phyloP scores from a whole-genome alignment of 2,888 invertebrate species.

The Mesodorylaimus sp. region DNA sequence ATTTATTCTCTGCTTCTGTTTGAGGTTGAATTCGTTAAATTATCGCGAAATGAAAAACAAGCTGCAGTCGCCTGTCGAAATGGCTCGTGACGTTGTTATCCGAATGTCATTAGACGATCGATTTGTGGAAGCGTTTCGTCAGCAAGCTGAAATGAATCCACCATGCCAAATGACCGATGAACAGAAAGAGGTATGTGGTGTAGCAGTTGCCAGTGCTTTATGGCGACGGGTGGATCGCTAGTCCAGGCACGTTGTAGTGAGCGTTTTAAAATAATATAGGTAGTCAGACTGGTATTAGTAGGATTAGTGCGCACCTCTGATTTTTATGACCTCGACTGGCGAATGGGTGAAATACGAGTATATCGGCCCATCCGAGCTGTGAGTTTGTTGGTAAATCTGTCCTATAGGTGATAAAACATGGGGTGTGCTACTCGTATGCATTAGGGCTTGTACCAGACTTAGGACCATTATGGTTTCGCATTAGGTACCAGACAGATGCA shows the following conservation, averaged over 20 bases:
- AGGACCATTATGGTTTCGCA: too few relatives aligned
- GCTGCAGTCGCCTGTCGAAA: conserved; percentile 46
- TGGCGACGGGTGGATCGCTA: neutral
- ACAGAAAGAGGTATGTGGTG: conserved; percentile 9
- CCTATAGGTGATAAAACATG: too few relatives aligned
- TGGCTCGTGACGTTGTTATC: conserved; percentile 51
- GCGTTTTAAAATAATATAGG: too few relatives aligned
- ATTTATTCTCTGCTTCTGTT: neutral
- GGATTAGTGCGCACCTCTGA: too few relatives aligned
- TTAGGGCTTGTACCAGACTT: too few relatives aligned
- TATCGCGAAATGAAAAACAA: conserved; percentile 57
- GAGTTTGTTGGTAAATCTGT: too few relatives aligned
- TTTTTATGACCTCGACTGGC: too few relatives aligned
- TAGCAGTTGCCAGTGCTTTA: conserved; percentile 13
- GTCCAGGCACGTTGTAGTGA: neutral
- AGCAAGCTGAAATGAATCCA: conserved; percentile 37
- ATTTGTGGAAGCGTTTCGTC: conserved; percentile 62
- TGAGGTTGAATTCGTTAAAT: conserved; percentile 32
- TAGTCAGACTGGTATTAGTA: too few relatives aligned
- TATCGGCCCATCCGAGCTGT: too few relatives aligned
- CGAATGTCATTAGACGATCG: conserved; percentile 59
- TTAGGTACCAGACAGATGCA: too few relatives aligned
- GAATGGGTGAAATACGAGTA: too few relatives aligned
- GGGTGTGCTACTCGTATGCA: too few relatives aligned
- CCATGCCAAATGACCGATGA: neutral